Evolutionary conservation across 1,140 invertebrate genomes (phyloP).

Genomic region (Oedothorax gibbosus): DNA sequence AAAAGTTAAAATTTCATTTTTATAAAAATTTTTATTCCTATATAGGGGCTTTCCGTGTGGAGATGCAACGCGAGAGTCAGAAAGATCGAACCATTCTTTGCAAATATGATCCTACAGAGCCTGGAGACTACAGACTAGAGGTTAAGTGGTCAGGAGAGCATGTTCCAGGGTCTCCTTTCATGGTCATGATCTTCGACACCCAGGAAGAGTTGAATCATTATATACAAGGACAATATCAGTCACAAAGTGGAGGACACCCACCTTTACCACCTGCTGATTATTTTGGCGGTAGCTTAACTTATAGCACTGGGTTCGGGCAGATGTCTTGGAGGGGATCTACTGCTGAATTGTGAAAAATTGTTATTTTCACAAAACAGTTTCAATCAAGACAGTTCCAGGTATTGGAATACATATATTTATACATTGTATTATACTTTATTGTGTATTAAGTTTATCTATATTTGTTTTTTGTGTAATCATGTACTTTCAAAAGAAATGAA

Average conservation of each 20-base stretch:
- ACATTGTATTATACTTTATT: no score
- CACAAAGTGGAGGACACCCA: conserved; percentile 65
- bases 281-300: conserved; percentile 72
- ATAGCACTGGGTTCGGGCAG: conserved; percentile 71
- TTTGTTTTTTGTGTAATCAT: no score
- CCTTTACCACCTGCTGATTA: conserved; percentile 68
- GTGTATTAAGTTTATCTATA: no score
- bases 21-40: conserved; percentile 41
- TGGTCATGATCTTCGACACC: conserved; percentile 99
- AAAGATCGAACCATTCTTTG: conserved; percentile 98
- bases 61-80: conserved; percentile 99
- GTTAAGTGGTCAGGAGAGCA: conserved; percentile 98
- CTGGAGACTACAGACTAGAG: conserved; percentile 97
- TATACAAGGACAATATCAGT: conserved; percentile 64
- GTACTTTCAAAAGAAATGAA: no score
- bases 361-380: no score
- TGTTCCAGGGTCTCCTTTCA: conserved; percentile 97
- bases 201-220: conserved; percentile 88
- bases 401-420: no score
- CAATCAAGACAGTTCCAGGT: no score
- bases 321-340: conserved; percentile 71
- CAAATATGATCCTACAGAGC: conserved; percentile 96
- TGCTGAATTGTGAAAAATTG: conserved; percentile 59
- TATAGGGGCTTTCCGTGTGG: conserved; percentile 93
- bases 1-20: neutral